Percentiles rank a stretch among this genome's conserved stretches.
Conservation (phyloP, 2,113 vertebrate genomes). For the Channa argus region DNA sequence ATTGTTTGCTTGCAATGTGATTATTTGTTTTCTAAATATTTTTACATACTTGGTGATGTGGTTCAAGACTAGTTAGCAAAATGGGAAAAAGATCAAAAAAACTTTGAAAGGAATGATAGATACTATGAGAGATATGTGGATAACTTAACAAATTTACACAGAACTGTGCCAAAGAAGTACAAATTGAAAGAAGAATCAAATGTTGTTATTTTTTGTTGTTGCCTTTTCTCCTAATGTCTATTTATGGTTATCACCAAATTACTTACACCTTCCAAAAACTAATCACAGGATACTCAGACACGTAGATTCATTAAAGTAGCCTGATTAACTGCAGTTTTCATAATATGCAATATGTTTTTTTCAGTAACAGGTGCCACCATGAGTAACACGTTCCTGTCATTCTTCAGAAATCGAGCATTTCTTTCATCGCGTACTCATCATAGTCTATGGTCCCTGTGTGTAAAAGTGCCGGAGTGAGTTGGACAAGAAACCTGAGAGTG, state of each 20-base stretch:
- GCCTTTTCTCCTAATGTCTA: not conserved
- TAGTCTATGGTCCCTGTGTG: not conserved
- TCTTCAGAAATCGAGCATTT: not conserved
- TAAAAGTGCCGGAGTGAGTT: conserved; percentile 4
- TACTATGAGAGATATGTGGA: no score
- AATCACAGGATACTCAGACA: not conserved
- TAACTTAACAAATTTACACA: no score
- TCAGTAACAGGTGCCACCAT: not conserved
- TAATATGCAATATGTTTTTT: not conserved
- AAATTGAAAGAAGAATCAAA: no score
- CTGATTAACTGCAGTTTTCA: not conserved
- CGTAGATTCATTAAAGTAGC: not conserved
- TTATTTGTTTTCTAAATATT: no score
- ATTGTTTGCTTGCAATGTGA: no score
- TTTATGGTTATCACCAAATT: not conserved
- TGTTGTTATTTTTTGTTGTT: not conserved
- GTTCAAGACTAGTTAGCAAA: no score
- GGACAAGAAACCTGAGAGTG: conserved; percentile 6
- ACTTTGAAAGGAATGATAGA: no score
- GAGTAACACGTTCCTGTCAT: not conserved
- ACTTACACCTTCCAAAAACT: not conserved
- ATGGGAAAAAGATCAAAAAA: no score
- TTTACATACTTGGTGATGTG: no score
- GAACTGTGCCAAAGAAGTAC: not conserved
- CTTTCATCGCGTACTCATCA: not conserved